Evolutionary conservation across 2,113 vertebrate genomes (phyloP).

Genomic region (Xiphophorus couchianus): DNA sequence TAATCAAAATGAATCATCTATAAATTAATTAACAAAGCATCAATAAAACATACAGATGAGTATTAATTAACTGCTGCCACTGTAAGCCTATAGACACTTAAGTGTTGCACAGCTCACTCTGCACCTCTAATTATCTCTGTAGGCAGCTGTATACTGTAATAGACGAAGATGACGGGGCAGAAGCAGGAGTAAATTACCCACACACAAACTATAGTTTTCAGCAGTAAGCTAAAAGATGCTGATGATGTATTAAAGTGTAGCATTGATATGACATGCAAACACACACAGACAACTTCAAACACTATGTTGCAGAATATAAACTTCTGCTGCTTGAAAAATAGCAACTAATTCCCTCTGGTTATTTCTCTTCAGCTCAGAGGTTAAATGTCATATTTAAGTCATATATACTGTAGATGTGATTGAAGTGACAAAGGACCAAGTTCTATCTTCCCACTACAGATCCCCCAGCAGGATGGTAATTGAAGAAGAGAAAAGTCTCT

Average conservation of each 20-base stretch:
- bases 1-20: not conserved
- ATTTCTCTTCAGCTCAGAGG: not conserved
- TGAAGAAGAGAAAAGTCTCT: not conserved
- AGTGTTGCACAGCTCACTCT: slow-evolving; percentile 40
- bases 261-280: slow-evolving; percentile 4
- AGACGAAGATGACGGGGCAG: slow-evolving; percentile 56
- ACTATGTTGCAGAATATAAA: not conserved
- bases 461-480: not conserved
- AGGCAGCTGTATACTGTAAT: slow-evolving; percentile 51
- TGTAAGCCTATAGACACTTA: slow-evolving; percentile 14
- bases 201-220: slow-evolving; percentile 30
- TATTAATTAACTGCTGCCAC: not conserved
- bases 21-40: not conserved
- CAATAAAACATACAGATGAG: not conserved
- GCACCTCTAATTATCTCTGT: slow-evolving; percentile 60
- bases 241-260: slow-evolving; percentile 30
- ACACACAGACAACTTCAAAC: not conserved
- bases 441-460: not conserved
- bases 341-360: not conserved
- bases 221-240: slow-evolving; percentile 1
- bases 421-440: not conserved
- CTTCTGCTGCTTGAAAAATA: not conserved
- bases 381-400: not conserved
- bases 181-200: slow-evolving; percentile 48
- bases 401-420: not conserved